Conservation (phyloP, 2,888 invertebrate genomes). For the Notodonta ziczac region DNA sequence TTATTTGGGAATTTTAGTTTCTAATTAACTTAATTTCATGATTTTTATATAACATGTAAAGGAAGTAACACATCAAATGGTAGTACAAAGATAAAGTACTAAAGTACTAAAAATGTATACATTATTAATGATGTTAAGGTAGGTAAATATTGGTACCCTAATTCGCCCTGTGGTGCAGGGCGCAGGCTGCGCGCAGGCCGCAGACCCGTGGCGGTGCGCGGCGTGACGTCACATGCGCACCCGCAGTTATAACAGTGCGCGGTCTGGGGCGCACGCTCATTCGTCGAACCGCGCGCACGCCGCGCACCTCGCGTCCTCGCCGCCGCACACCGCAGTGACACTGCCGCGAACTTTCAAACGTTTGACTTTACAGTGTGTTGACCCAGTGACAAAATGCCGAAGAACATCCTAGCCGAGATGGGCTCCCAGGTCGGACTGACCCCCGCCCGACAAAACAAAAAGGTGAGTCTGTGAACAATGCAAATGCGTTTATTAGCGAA, state of each 20-base stretch:
- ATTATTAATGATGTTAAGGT: too few relatives aligned
- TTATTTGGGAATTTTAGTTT: too few relatives aligned
- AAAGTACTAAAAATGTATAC: too few relatives aligned
- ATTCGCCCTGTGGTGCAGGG: constrained; percentile 7
- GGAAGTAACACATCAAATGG: too few relatives aligned
- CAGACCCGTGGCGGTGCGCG: constrained; percentile 13
- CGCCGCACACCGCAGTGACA: constrained; percentile 15
- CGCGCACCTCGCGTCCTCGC: constrained; percentile 64
- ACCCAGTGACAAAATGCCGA: constrained; percentile 74
- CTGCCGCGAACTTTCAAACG: constrained; percentile 53
- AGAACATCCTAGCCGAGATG: constrained; percentile 78
- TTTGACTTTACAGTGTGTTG: constrained; percentile 40
- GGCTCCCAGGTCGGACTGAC: constrained; percentile 81
- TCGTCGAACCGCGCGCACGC: constrained; percentile 63
- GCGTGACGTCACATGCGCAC: constrained; percentile 56
- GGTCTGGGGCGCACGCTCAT: constrained; percentile 58
- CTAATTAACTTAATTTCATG: too few relatives aligned
- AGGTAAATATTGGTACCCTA: too few relatives aligned
- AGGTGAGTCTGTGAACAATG: constrained; percentile 53
- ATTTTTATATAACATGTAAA: too few relatives aligned
- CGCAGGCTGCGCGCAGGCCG: constrained; percentile 15
- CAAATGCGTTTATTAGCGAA: constrained; percentile 26
- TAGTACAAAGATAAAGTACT: too few relatives aligned
- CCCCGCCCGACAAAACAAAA: constrained; percentile 68
- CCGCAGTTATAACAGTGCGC: constrained; percentile 59